Percentiles rank a stretch among this genome's conserved stretches.
Conservation (phyloP, 2,113 vertebrate genomes). For the Oreochromis tanganicae region DNA sequence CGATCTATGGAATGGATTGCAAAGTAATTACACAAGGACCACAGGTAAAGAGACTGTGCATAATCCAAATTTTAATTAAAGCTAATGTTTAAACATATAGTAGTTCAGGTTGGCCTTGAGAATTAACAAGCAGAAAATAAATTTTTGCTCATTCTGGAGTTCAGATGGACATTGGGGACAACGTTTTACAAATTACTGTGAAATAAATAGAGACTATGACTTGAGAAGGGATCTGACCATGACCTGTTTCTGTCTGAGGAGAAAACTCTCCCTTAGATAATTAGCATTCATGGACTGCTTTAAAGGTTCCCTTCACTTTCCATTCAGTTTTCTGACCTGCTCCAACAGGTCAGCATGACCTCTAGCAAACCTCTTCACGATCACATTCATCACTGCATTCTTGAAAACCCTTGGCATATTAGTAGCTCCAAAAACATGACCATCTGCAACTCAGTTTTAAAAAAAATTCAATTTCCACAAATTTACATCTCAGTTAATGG, state of each 20-base stretch:
- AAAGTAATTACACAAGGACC: background rate
- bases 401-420: background rate
- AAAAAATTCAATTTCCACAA: background rate
- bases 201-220: background rate
- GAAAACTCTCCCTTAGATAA: background rate
- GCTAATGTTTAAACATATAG: background rate
- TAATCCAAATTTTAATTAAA: background rate
- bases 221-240: background rate
- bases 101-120: background rate
- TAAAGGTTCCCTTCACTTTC: background rate
- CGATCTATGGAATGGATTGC: background rate
- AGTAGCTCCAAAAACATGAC: background rate
- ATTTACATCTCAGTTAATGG: background rate
- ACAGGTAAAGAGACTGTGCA: background rate
- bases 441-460: accelerated
- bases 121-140: background rate
- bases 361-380: background rate
- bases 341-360: background rate
- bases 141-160: background rate
- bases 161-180: background rate
- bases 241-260: background rate
- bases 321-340: background rate
- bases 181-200: background rate
- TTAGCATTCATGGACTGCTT: background rate
- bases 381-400: background rate